Evolutionary conservation across 2,113 vertebrate genomes (phyloP), one percentile per base, ranked within the genome.

Genomic region (Nansenia antarctica): DNA sequence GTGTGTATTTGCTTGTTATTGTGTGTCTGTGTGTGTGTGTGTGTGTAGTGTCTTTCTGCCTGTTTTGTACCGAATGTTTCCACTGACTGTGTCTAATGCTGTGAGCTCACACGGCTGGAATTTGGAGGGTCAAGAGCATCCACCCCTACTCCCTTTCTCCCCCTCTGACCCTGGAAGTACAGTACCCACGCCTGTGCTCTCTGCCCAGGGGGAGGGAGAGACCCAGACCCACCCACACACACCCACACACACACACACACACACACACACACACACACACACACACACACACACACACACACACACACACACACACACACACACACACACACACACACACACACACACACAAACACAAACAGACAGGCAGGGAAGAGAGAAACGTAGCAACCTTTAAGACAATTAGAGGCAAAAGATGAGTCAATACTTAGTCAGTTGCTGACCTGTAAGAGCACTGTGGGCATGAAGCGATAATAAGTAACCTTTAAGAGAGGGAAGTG

Each of bases 51-150:
- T 39, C 1, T 27, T 1, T 62, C n/a, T 62, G 12, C 35, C 11
- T 39, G 60, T 24, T 24, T 42, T 4, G 34, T 37, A 30, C 26
- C 42, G 34, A 39, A 11, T 3, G 35, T 62, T 20, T 62, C 18
- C 34, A 27, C 22, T 59, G 55, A 63, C 73, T 59, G 65, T 35
- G 30, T 35, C 58, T 35, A 60, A 60, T 35, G n/a, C 31, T 9
- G 31, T 32, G 58, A 35, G 30, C 31, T 32, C 31, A 60, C 58
- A 14, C 30, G 2, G n/a, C 3, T 60, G 58, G 58, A 32, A 32
- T 35, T 14, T 35, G 15, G 18, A 8, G 31, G 15, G 55, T 27
- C 12, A 58, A 15, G 29, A 30, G 15, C 55, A 12, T 22, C 11
- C 53, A 14, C 26, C 12, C 24, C 52, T 12, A 4, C 18, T n/a